A percentile compares a stretch with the other conserved stretches of the same genome.
phyloP scores from a whole-genome alignment of 2,113 vertebrate genomes.

The Shinisaurus crocodilurus region DNA sequence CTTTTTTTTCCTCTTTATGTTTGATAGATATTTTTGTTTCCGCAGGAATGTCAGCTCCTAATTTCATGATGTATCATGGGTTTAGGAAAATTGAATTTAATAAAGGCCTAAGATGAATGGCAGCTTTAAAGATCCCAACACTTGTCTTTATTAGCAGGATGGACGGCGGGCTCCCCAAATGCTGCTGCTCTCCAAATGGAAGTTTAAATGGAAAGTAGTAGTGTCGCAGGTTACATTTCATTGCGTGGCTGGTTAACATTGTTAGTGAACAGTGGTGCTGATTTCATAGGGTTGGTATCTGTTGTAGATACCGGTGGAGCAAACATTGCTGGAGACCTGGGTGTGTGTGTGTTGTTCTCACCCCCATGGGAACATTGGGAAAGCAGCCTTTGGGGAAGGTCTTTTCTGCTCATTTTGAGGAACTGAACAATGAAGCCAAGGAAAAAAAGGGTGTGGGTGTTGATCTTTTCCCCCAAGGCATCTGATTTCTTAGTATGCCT shows the following conservation, averaged over 20 bases:
- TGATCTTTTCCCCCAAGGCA: rapidly evolving
- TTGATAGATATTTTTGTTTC: slow-evolving; percentile 88
- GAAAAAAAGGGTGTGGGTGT: neutral
- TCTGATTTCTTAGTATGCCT: neutral
- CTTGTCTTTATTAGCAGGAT: slow-evolving; percentile 88
- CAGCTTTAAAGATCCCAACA: slow-evolving; percentile 88
- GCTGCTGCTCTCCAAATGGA: slow-evolving; percentile 83
- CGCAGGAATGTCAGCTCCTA: slow-evolving; percentile 85
- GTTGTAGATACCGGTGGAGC: slow-evolving; percentile 77
- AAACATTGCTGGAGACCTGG: slow-evolving; percentile 70
- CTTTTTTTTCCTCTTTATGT: slow-evolving; percentile 76
- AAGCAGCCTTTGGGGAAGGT: slow-evolving; percentile 65
- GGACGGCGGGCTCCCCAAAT: slow-evolving; percentile 82
- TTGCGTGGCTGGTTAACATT: slow-evolving; percentile 78
- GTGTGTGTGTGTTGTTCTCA: slow-evolving; percentile 13
- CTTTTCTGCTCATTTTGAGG: slow-evolving; percentile 51
- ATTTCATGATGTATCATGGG: slow-evolving; percentile 86
- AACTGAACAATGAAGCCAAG: slow-evolving; percentile 52
- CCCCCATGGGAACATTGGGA: slow-evolving; percentile 29
- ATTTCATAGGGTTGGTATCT: slow-evolving; percentile 78
- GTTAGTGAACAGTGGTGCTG: slow-evolving; percentile 77
- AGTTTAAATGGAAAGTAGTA: slow-evolving; percentile 88
- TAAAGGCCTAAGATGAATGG: slow-evolving; percentile 87
- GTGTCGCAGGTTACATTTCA: slow-evolving; percentile 86
- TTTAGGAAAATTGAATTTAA: slow-evolving; percentile 88